phyloP scores from a whole-genome alignment of 2,888 invertebrate species.

The Asteroscopus sphinx region DNA sequence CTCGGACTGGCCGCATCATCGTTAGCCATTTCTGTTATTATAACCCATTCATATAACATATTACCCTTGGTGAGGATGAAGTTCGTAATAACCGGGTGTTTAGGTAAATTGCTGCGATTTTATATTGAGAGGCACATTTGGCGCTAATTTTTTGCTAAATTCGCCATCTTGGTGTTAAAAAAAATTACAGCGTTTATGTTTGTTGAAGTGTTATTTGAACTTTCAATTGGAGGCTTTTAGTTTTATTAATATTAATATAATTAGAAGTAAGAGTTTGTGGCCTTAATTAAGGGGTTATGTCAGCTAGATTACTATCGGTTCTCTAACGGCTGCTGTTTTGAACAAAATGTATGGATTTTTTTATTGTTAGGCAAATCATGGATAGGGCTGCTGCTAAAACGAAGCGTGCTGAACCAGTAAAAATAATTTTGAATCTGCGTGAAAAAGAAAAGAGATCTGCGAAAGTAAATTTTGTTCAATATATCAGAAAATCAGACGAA shows the following conservation, averaged over 20 bases:
- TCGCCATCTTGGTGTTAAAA: slow-evolving; percentile 43
- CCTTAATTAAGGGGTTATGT: slow-evolving; percentile 1
- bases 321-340: too few relatives aligned
- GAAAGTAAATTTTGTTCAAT: too few relatives aligned
- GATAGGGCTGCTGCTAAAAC: too few relatives aligned
- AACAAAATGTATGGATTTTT: too few relatives aligned
- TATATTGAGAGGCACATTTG: slow-evolving; percentile 52
- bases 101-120: slow-evolving; percentile 60
- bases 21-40: slow-evolving; percentile 71
- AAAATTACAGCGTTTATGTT: slow-evolving; percentile 25
- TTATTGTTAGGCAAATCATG: too few relatives aligned
- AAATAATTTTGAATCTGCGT: too few relatives aligned
- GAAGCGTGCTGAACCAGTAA: too few relatives aligned
- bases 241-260: slow-evolving; percentile 14
- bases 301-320: too few relatives aligned
- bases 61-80: slow-evolving; percentile 56
- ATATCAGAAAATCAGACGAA: too few relatives aligned
- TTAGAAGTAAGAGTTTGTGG: slow-evolving; percentile 14
- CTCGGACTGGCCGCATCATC: slow-evolving; percentile 58
- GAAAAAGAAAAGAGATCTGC: too few relatives aligned
- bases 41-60: slow-evolving; percentile 66
- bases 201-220: slow-evolving; percentile 37
- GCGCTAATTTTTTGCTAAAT: slow-evolving; percentile 41
- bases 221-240: slow-evolving; percentile 33
- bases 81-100: slow-evolving; percentile 62